A percentile compares a stretch with the other conserved stretches of the same genome.
phyloP scores from a whole-genome alignment of 2,797 vertebrate genomes.

The Mallotus villosus region DNA sequence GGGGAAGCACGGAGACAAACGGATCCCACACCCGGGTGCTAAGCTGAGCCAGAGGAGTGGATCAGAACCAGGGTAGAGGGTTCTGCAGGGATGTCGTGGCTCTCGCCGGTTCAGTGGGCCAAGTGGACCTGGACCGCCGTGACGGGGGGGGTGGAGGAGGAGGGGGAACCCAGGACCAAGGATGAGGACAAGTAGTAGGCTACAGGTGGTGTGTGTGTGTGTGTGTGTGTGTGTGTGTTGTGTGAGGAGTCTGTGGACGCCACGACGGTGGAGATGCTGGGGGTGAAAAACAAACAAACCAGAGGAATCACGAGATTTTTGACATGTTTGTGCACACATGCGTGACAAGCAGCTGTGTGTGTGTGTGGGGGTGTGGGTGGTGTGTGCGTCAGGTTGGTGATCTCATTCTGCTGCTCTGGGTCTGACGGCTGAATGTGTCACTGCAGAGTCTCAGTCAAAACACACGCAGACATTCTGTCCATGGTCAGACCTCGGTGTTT shows the following conservation, averaged over 20 bases:
- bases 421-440: background rate
- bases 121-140: constrained; percentile 97
- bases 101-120: constrained; percentile 94
- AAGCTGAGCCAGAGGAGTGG: constrained; percentile 14
- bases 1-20: background rate
- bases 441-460: constrained; percentile 37
- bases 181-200: constrained; percentile 68
- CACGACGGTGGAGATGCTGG: background rate
- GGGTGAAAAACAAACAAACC: constrained; percentile 6
- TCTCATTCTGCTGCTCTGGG: background rate
- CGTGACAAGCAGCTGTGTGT: background rate
- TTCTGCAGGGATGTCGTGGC: constrained; percentile 78
- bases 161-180: constrained; percentile 52
- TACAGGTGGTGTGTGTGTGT: constrained; percentile 10
- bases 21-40: background rate
- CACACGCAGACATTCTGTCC: constrained; percentile 13
- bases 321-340: background rate
- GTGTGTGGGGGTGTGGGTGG: background rate
- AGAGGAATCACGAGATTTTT: background rate
- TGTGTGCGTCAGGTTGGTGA: background rate
- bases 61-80: constrained; percentile 1
- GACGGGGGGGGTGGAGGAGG: constrained; percentile 74
- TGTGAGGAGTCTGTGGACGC: background rate
- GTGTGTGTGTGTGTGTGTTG: constrained; percentile 8
- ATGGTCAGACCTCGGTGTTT: constrained; percentile 23